Percentiles rank a stretch among this genome's conserved stretches.
Conservation (phyloP, 2,797 vertebrate species). For the Percopsis omiscomaycus region DNA sequence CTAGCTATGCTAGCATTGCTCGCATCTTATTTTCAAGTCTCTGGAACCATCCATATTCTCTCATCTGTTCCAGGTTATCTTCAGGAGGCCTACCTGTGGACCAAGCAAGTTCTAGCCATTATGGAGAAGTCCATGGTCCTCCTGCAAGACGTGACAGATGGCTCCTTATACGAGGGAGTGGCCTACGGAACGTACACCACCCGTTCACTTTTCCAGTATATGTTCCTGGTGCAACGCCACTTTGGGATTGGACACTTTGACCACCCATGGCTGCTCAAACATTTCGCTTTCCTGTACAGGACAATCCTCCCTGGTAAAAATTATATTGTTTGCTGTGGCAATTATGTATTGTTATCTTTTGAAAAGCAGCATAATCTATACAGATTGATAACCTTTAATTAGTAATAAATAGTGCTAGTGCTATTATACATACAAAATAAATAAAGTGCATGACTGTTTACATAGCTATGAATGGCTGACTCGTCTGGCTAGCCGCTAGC, state of each 20-base stretch:
- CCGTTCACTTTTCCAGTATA: conserved; percentile 95
- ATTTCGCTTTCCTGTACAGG: conserved; percentile 96
- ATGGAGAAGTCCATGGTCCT: conserved; percentile 98
- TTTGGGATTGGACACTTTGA: conserved; percentile 92
- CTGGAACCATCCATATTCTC: not conserved
- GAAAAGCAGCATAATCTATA: conserved; percentile 2
- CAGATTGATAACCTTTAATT: not conserved
- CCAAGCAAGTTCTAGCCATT: conserved; percentile 91
- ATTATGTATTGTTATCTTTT: not conserved
- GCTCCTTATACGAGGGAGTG: conserved; percentile 94
- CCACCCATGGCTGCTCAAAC: conserved; percentile 96
- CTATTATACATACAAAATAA: conserved; percentile 15
- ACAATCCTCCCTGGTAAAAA: conserved; percentile 90
- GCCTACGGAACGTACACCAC: conserved; percentile 97
- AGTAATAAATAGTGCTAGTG: conserved; percentile 1
- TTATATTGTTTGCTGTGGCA: not conserved
- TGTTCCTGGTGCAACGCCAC: conserved; percentile 95
- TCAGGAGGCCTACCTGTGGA: conserved; percentile 97
- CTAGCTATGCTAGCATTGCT: too few species aligned
- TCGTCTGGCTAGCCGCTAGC: conserved; percentile 14
- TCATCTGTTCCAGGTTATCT: conserved; percentile 85
- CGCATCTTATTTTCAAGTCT: too few species aligned
- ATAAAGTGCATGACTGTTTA: conserved; percentile 11
- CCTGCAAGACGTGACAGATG: conserved; percentile 90
- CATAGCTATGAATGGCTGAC: conserved; percentile 18